Evolutionary conservation across 2,888 invertebrate species (phyloP).

Genomic region (Athetis lepigone): DNA sequence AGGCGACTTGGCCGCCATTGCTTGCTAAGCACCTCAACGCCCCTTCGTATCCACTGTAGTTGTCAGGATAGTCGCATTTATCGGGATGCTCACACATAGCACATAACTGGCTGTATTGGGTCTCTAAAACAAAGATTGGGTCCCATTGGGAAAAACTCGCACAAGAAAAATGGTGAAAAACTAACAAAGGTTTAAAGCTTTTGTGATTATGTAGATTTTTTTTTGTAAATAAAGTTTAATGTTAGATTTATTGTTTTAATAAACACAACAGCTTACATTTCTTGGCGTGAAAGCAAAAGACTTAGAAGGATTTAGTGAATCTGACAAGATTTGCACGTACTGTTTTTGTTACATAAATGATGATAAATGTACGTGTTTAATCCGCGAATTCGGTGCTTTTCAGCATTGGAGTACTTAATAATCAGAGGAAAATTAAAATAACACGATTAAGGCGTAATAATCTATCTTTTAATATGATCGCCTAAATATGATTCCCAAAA

Average conservation of each 20-base stretch:
- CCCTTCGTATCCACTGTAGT: constrained; percentile 96
- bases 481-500: constrained; percentile 18
- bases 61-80: constrained; percentile 95
- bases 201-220: constrained; percentile 10
- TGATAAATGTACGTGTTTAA: constrained; percentile 35
- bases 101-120: constrained; percentile 94
- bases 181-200: constrained; percentile 31
- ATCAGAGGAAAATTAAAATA: constrained; percentile 13
- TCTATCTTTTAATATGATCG: constrained; percentile 20
- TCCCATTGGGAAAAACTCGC: constrained; percentile 41
- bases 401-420: constrained; percentile 1
- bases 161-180: constrained; percentile 47
- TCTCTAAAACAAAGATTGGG: constrained; percentile 86
- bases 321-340: constrained; percentile 17
- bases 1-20: constrained; percentile 96
- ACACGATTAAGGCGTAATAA: constrained; percentile 9
- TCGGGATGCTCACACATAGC: constrained; percentile 94
- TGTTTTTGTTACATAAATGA: constrained; percentile 33
- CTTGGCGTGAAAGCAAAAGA: constrained; percentile 18
- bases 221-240: constrained; percentile 8
- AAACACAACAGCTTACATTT: constrained; percentile 12
- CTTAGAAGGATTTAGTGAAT: constrained; percentile 35
- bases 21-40: constrained; percentile 95
- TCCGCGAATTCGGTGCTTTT: constrained; percentile 10
- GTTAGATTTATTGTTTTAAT: constrained; percentile 33